Evolutionary conservation across 2,113 vertebrate species (phyloP).

Genomic region (Odocoileus hemionus): DNA sequence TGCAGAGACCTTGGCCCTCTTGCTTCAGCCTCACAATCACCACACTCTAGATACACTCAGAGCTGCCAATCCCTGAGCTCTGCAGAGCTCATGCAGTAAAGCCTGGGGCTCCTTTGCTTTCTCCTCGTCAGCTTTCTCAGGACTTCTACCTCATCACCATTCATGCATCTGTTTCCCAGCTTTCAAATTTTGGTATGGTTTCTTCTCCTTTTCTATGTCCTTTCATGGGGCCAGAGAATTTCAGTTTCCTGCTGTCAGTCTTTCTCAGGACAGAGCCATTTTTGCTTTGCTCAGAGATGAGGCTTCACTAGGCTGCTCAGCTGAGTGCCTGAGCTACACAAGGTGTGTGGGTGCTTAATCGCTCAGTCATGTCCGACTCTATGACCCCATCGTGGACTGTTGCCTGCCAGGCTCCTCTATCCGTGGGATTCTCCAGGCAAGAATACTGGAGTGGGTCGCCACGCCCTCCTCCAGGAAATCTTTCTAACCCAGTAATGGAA

Average conservation of each 20-base stretch:
- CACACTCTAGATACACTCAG: accelerated
- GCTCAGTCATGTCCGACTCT: background rate
- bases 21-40: background rate
- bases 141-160: background rate
- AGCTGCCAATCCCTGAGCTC: background rate
- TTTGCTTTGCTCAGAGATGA: background rate
- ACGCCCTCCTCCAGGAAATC: background rate
- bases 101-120: background rate
- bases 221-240: background rate
- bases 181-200: background rate
- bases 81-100: accelerated
- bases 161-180: background rate
- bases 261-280: background rate
- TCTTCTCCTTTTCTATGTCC: background rate
- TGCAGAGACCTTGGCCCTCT: background rate
- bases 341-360: background rate
- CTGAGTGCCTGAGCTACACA: background rate
- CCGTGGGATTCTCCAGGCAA: background rate
- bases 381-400: background rate
- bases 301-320: background rate
- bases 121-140: background rate
- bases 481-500: background rate
- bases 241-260: background rate
- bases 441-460: background rate
- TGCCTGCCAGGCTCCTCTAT: background rate